Evolutionary conservation across 2,797 vertebrate species (phyloP), one percentile per base, ranked within the genome.

Genomic region (Sandelia bainsii): DNA sequence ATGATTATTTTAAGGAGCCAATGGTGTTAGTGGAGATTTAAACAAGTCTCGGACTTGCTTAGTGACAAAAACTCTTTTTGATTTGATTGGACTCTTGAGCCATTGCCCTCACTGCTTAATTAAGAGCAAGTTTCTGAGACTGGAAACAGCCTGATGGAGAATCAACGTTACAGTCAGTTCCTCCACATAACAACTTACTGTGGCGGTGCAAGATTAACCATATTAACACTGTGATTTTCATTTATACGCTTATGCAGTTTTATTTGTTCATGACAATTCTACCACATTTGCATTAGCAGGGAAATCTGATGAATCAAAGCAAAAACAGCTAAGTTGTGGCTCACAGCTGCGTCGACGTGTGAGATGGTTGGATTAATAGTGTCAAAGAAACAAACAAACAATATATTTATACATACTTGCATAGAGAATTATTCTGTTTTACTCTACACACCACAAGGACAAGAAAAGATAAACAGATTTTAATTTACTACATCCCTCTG

Each of bases 161-260:
- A 45, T 57, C 45, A 60, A 13, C n/a, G 19, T 29, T 13, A 19
- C 34, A 25, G 40, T 40, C 50, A n/a, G 34, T 27, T 64, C 37
- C 45, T 57, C 49, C 12, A 5, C 44, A 20, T 44, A 53, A 52
- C 37, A 52, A 0, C 7, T 14, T 39, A 60, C 75, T 64, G 61
- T 6, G 13, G 25, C 61, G 51, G 20, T 23, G n/a, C 44, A 62
- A 53, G 20, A 50, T 58, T 53, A 32, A 64, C 68, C 12, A 2
- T 23, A 64, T 61, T 58, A 61, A 53, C 60, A 37, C 23, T 57
- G 54, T 44, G 54, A 46, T 68, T 70, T 74, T 63, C 53, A 72
- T 25, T 67, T 22, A 25, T 4, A 25, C 4, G 25, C 4, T 25
- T 25, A 25, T 56, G 61, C 51, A 9, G 53, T 58, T 40, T 61